Base-by-base conservation (phyloP, 1,140 invertebrate genomes). In the Drosophila hydei region DNA sequence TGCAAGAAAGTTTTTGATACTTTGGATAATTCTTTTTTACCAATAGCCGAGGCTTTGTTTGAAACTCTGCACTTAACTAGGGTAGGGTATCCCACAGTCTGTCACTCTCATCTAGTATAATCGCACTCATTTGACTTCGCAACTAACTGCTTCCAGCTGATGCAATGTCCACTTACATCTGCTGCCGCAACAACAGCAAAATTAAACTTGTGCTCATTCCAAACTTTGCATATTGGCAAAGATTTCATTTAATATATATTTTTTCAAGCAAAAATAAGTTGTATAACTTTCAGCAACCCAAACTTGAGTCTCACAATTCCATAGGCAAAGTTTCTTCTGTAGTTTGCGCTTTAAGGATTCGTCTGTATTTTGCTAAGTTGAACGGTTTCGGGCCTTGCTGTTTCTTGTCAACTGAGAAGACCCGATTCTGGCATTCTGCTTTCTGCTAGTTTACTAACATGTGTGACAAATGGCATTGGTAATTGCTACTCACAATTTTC, bases 401-500 rank as follows among this genome's bases (percentile, higher is more conserved):
- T 77, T 71, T 72, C 72, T 60, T 81, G 59, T 77, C 58, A 59
- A 38, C 40, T 45, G 65, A 14, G 40, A 55, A 52, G 30, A 48
- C 58, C 48, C 56, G 38, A 40, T 51, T 19, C 18, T n/a, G 2
- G n/a, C 38, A 45, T 43, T 18, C 7, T 27, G 42, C 58, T 9
- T 14, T 11, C 23, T 14, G 38, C 21, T 33, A 0, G 8, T 4
- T 5, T 8, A 21, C 33, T 68, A 63, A 74, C 78, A 59, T 69
- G 33, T 67, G 58, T 70, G 76, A 79, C 61, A 75, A 85, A 74
- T 71, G 76, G 68, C 77, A 85, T 64, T 68, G 58, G 69, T 85
- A 85, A 87, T 87, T 79, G 81, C 48, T 71, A 65, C 61, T 72
- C 62, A 77, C 79, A 85, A 77, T 64, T 85, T 67, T 72, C 70